Percentiles rank a stretch among this genome's conserved stretches.
Evolutionary conservation across 2,113 vertebrate genomes (phyloP).

Genomic region (Perccottus glenii): DNA sequence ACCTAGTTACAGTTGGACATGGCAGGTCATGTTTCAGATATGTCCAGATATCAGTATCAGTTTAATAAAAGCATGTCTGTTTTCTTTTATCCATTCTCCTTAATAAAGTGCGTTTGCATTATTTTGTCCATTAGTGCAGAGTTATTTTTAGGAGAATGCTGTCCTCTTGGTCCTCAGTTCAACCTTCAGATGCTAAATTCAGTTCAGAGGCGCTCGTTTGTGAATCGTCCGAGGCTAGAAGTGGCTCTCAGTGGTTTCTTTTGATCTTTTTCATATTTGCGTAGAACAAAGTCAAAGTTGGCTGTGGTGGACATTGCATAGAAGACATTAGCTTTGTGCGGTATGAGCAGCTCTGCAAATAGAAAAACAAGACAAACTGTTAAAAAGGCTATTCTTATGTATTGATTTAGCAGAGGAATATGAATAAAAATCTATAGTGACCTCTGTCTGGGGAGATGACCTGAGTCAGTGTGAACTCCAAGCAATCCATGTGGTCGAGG

Average conservation of each 20-base stretch:
- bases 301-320: conserved; percentile 85
- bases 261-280: conserved; percentile 54
- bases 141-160: background rate
- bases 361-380: background rate
- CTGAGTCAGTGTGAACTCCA: conserved; percentile 83
- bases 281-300: conserved; percentile 83
- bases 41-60: background rate
- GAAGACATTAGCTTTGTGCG: conserved; percentile 87
- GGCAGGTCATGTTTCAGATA: conserved; percentile 4
- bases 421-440: conserved; percentile 53
- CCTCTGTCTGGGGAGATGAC: conserved; percentile 81
- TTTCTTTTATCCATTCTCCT: background rate
- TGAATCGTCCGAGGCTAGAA: conserved; percentile 46
- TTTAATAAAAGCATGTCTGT: conserved; percentile 1
- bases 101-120: conserved; percentile 58
- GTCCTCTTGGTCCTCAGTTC: background rate
- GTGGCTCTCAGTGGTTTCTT: conserved; percentile 59
- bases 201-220: conserved; percentile 36
- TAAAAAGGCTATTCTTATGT: background rate
- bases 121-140: background rate
- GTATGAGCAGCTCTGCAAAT: conserved; percentile 83
- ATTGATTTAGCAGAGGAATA: background rate
- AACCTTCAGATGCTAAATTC: background rate
- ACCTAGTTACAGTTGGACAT: conserved; percentile 1
- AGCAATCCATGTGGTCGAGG: conserved; percentile 69